A percentile compares a stretch with the other conserved stretches of the same genome.
Conservation (phyloP, 2,113 vertebrate genomes). For the Caretta caretta region DNA sequence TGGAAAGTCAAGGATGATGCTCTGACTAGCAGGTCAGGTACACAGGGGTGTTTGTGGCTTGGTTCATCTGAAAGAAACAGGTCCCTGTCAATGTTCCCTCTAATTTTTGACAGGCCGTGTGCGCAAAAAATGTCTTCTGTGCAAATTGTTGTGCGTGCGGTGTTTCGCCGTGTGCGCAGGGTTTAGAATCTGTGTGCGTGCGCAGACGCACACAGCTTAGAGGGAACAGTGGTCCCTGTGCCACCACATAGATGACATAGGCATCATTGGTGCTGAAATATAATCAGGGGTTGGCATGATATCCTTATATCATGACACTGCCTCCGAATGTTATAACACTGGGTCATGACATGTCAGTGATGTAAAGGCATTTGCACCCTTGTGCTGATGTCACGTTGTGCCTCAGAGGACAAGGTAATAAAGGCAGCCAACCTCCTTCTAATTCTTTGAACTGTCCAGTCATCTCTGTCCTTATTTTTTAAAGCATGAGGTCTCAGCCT, state of each 20-base stretch:
- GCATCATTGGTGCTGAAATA: not conserved
- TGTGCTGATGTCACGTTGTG: not conserved
- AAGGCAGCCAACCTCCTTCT: not conserved
- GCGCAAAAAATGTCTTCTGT: no score
- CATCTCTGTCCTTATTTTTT: not conserved
- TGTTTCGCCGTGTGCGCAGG: no score
- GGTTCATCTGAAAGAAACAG: not conserved
- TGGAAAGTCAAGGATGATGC: not conserved
- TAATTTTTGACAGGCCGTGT: no score
- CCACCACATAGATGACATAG: not conserved
- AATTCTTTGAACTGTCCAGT: not conserved
- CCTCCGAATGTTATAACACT: not conserved
- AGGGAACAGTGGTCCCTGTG: rapidly evolving
- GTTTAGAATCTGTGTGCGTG: no score
- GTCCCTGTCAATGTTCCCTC: rapidly evolving
- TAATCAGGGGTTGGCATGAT: not conserved
- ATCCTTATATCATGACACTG: not conserved
- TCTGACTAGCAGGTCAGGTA: not conserved
- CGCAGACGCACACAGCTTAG: no score
- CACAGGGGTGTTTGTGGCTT: not conserved
- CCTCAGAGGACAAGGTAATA: not conserved
- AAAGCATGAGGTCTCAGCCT: not conserved
- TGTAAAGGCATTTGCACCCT: not conserved
- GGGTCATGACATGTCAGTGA: not conserved
- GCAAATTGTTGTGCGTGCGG: no score